Evolutionary conservation across 2,113 vertebrate species (phyloP), one percentile per base, ranked within the genome.

Genomic region (Asarcornis scutulata): DNA sequence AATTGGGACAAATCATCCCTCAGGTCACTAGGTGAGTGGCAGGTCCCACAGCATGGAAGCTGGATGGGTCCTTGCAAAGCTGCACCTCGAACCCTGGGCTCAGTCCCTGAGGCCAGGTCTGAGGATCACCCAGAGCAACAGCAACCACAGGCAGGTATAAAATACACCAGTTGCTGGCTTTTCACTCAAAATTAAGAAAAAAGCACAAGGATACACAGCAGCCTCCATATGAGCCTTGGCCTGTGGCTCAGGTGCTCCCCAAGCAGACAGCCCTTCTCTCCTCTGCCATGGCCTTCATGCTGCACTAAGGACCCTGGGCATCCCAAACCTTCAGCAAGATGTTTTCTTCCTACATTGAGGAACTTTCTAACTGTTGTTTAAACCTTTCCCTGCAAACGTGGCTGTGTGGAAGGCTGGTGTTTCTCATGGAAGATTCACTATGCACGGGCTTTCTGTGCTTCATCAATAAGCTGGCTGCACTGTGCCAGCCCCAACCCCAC

Each of bases 1-100:
- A 34, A 8, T 67, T 15, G 29, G 31, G 17, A 6, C 31, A 59
- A 84, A 21, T 12, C 46, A 40, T 23, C 3, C 11, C 36, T 72
- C 21, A 9, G 31, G 5, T 32, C 64, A 0, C 26, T 59, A 62
- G 31, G 60, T 0, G 1, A 52, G 3, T 1, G 1, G 20, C 15
- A 27, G 4, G 29, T 40, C 50, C 32, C 13, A 16, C 0, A 6
- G 31, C 56, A 78, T 32, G 3, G 1, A 52, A 71, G 52, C 40
- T 38, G 8, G 17, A 4, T 40, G 17, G 4, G 31, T 71, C 16
- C 34, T 29, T 62, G 44, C 50, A 53, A 22, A 13, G 36, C 88
- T 71, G 38, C 27, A 21, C 31, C 27, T 82, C 2, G 0, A 64
- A 27, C 29, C 20, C 25, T 13, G 36, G 38, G 29, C 6, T 22